phyloP scores from a whole-genome alignment of 2,113 vertebrate species.

The Carlito syrichta region DNA sequence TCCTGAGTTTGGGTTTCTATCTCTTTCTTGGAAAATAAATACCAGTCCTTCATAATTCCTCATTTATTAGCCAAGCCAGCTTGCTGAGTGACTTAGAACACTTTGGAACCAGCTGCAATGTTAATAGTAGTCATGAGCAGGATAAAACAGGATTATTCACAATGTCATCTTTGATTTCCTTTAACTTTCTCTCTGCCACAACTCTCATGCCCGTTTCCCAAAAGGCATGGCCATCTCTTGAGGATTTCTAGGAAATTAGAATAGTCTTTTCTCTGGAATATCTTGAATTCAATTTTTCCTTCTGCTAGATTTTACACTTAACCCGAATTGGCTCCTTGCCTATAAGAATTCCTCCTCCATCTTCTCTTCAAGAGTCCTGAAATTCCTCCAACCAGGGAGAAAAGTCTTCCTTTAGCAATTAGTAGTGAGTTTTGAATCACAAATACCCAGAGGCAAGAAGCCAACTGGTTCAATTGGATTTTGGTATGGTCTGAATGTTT shows the following conservation, averaged over 20 bases:
- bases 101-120: neutral
- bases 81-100: constrained; percentile 42
- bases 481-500: neutral
- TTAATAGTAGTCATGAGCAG: neutral
- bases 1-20: constrained; percentile 30
- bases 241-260: neutral
- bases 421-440: neutral
- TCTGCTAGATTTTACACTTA: neutral
- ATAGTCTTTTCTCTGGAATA: neutral
- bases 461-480: neutral
- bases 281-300: constrained; percentile 4
- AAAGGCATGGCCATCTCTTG: neutral
- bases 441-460: neutral
- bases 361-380: constrained; percentile 11
- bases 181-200: neutral
- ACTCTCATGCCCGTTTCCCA: neutral
- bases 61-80: constrained; percentile 28
- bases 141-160: neutral
- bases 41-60: constrained; percentile 33
- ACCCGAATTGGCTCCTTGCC: neutral
- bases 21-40: constrained; percentile 58
- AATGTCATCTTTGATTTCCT: constrained; percentile 32
- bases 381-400: constrained; percentile 13
- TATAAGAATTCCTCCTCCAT: neutral
- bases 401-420: neutral